Evolutionary conservation across 23 tunicate species (phyloP), one percentile per base, ranked within the genome.

Genomic region (Ascidia mentula): DNA sequence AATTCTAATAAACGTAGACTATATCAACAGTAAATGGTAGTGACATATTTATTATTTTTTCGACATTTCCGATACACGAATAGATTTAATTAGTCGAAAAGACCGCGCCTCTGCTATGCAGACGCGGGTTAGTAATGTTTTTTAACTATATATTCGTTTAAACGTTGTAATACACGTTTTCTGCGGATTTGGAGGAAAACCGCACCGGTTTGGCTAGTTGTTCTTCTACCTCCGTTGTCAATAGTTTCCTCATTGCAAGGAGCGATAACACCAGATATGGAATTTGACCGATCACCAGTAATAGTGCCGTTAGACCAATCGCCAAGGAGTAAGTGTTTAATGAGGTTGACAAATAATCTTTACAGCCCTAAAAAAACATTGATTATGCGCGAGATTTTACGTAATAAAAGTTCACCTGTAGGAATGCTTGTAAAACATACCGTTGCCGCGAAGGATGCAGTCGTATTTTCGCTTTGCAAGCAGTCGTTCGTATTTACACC

Each of bases 401-500:
- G 15, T 42, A 15, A 15, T 9, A 42, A 42, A 42, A 15, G 15
- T 42, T 42, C 12, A 42, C 53, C 53, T 9, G 53, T 53, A 53
- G 24, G n/a, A n/a, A n/a, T n/a, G 13, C 65, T 9, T 20, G 1
- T 53, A 6, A 5, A 5, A 20, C 4, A 3, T 37, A 80, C 84
- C 76, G 37, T 38, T 8, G 37, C 46, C 8, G 84, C 84, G 32
- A 69, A 28, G 18, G 77, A 18, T 36, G 24, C 26, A 13, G 37
- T 13, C 0, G 36, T 30, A 20, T 45, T 39, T 3, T 32, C 32
- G 5, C 35, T 36, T 28, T 30, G 31, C 37, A 80, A 40, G 38
- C 82, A 79, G 36, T 45, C 18, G 6, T 12, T 59, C 72, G 33
- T 36, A 28, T 79, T 38, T 9, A 79, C 82, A 60, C 82, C 82